Conservation (phyloP, 2,797 vertebrate genomes). For the Acipenser transmontanus region DNA sequence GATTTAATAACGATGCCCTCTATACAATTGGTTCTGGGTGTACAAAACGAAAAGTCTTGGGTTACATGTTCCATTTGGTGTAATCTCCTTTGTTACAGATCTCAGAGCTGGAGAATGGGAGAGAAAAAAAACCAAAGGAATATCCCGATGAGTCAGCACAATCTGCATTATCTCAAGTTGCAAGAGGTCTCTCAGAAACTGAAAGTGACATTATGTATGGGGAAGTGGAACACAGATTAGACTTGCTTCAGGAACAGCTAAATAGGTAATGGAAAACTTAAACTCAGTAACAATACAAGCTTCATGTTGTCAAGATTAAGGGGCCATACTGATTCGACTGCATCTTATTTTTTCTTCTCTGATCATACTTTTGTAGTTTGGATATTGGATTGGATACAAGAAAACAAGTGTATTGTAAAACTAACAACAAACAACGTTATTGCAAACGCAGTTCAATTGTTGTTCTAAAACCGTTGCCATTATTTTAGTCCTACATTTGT, state of each 20-base stretch:
- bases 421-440: too few relatives aligned
- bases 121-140: conserved; percentile 57
- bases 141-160: conserved; percentile 67
- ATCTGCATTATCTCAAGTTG: conserved; percentile 54
- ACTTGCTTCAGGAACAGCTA: conserved; percentile 91
- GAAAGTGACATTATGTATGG: conserved; percentile 88
- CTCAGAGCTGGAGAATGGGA: conserved; percentile 70
- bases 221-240: conserved; percentile 91
- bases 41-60: not conserved
- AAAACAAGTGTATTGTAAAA: too few relatives aligned
- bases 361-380: too few relatives aligned
- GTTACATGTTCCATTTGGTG: not conserved
- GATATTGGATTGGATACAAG: too few relatives aligned
- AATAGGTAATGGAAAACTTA: conserved; percentile 72
- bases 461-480: too few relatives aligned
- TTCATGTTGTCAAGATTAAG: too few relatives aligned
- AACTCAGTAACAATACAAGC: too few relatives aligned
- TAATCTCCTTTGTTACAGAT: conserved; percentile 56
- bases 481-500: too few relatives aligned
- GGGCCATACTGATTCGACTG: too few relatives aligned
- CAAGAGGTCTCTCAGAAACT: conserved; percentile 76
- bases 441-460: too few relatives aligned
- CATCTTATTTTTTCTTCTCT: too few relatives aligned
- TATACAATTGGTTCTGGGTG: conserved; percentile 3
- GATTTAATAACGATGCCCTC: conserved; percentile 32